phyloP scores from a whole-genome alignment of 2,888 invertebrate genomes.

The Trilocha varians region DNA sequence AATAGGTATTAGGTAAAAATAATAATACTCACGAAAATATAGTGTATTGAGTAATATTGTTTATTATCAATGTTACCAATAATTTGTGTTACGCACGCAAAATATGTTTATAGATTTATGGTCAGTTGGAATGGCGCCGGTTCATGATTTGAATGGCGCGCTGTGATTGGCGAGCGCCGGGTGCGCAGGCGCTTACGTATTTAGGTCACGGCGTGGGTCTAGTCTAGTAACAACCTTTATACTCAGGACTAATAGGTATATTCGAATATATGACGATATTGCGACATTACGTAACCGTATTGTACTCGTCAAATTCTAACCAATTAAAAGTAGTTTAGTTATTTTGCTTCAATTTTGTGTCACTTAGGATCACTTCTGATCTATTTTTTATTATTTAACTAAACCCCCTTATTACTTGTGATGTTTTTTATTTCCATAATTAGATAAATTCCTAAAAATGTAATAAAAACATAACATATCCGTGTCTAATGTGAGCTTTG shows the following conservation, averaged over 20 bases:
- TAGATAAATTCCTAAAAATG: too few species aligned
- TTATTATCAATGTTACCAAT: slow-evolving; percentile 40
- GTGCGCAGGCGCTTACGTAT: slow-evolving; percentile 54
- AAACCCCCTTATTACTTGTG: too few species aligned
- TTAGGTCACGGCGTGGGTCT: slow-evolving; percentile 66
- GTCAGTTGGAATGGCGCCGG: slow-evolving; percentile 53
- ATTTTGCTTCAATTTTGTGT: too few species aligned
- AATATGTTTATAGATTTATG: slow-evolving; percentile 42
- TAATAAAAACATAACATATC: too few species aligned
- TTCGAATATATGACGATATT: too few species aligned
- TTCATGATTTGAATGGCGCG: slow-evolving; percentile 53
- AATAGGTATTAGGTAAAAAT: background rate
- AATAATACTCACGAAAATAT: slow-evolving; percentile 22
- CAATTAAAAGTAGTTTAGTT: too few species aligned
- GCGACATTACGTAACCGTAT: too few species aligned
- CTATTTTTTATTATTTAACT: too few species aligned
- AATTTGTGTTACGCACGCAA: slow-evolving; percentile 36
- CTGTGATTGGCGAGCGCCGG: slow-evolving; percentile 62
- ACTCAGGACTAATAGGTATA: slow-evolving; percentile 19
- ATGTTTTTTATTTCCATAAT: too few species aligned
- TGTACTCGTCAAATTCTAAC: background rate
- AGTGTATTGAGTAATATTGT: slow-evolving; percentile 50
- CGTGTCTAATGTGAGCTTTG: too few species aligned
- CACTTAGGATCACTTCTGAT: too few species aligned
- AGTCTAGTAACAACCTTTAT: slow-evolving; percentile 48